Base-by-base conservation (phyloP, 1,140 invertebrate genomes). In the Leptinotarsa lineolata region DNA sequence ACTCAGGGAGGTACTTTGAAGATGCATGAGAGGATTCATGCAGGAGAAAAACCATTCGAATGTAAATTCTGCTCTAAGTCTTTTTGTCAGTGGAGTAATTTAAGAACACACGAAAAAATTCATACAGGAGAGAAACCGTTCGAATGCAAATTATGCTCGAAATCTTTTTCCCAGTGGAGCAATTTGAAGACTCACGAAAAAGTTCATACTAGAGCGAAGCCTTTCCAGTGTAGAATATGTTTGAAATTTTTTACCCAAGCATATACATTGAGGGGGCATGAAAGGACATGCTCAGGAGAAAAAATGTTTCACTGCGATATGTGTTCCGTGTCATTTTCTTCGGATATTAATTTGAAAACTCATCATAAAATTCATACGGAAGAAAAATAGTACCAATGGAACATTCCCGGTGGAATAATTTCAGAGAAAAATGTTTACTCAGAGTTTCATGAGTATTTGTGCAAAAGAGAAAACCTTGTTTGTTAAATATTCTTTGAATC, bases 131-230 rank as follows among this genome's bases (percentile, higher is more conserved):
- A 88, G 64, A 80, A 86, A 45, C 87, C 87, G 0, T 88, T 84
- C 71, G 81, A 84, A 0, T 88, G 87, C 69, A 81, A 85, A 18
- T 79, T 86, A 12, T 88, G 87, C 73, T 79, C 85, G 2, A 81
- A 88, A 18, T 72, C 84, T 15, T 88, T 88, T 72, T 87, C 20
- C 30, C 15, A 24, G 15, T 18, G n/a, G n/a, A 18, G 15, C 2
- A 54, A 54, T 54, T 54, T 54, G 48, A 21, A 16, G 12, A n/a
- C 39, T 6, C 86, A 86, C 68, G 77, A 77, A 59, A 70, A 77
- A 22, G 78, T 70, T 0, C 92, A 94, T 84, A 92, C 91, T 30
- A 92, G 92, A 8, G 91, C 92, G 79, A 87, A 91, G 75, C 92
- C 92, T 0, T 93, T 92, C 82, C 87, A 88, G 77, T 94, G 92